Evolutionary conservation across 2,113 vertebrate species (phyloP).

Genomic region (Machaerirhynchus nigripectus): DNA sequence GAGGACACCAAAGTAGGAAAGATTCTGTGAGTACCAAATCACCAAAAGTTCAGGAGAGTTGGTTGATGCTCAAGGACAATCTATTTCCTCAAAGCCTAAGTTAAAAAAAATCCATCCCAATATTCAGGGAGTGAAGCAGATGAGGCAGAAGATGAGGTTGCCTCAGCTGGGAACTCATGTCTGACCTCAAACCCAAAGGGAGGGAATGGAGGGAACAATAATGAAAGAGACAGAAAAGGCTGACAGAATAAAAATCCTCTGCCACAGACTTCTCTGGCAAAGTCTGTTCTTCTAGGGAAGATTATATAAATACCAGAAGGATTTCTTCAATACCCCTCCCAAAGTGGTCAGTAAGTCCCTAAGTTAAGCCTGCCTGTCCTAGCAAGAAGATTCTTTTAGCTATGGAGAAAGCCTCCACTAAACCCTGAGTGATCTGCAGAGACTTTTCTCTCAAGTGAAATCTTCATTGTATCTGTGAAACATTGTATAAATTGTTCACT

Average conservation of each 20-base stretch:
- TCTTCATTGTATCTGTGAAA: neutral
- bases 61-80: neutral
- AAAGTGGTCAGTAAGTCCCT: neutral
- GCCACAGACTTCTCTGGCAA: neutral
- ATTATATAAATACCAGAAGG: neutral
- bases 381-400: neutral
- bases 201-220: neutral
- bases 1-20: neutral
- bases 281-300: neutral
- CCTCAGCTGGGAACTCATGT: neutral
- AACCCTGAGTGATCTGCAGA: neutral
- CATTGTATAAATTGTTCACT: neutral
- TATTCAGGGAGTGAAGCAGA: neutral
- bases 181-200: neutral
- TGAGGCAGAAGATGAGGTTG: neutral
- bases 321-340: neutral
- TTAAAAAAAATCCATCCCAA: neutral
- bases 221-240: neutral
- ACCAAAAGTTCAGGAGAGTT: neutral
- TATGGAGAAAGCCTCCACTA: neutral
- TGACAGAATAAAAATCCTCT: neutral
- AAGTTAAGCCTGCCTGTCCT: neutral
- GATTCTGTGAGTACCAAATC: neutral
- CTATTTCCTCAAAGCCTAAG: neutral
- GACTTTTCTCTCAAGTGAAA: neutral